Conservation (phyloP, 2,113 vertebrate genomes). For the Scortum barcoo region DNA sequence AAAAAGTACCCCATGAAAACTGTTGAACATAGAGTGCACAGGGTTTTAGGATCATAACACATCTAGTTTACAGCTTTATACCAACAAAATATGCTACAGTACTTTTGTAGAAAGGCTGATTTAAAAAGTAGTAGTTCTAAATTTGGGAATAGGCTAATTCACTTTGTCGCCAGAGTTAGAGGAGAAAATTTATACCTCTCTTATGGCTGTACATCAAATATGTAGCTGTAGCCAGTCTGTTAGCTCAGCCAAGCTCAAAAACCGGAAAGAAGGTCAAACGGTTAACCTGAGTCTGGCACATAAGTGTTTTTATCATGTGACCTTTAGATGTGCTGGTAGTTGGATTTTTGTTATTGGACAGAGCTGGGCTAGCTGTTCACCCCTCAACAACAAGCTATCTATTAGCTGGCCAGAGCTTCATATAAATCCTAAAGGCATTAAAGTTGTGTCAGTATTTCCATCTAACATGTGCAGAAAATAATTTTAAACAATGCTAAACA, state of each 20-base stretch:
- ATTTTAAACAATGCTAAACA: not conserved
- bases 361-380: not conserved
- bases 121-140: not conserved
- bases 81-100: not conserved
- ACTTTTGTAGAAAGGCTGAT: not conserved
- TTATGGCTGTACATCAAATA: too few species aligned
- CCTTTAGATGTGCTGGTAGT: not conserved
- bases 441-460: too few species aligned
- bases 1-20: not conserved
- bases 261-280: too few species aligned
- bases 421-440: too few species aligned
- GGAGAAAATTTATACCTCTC: too few species aligned
- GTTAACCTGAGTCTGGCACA: too few species aligned
- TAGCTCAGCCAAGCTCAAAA: not conserved
- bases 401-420: too few species aligned
- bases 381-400: too few species aligned
- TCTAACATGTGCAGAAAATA: not conserved
- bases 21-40: not conserved
- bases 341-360: not conserved
- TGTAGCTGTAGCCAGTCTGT: not conserved
- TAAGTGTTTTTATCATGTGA: not conserved
- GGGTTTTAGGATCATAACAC: not conserved
- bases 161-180: not conserved
- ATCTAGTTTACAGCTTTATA: not conserved
- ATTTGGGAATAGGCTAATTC: not conserved